Conservation (phyloP, 1,140 invertebrate genomes). For the Agrypnia vestita region DNA sequence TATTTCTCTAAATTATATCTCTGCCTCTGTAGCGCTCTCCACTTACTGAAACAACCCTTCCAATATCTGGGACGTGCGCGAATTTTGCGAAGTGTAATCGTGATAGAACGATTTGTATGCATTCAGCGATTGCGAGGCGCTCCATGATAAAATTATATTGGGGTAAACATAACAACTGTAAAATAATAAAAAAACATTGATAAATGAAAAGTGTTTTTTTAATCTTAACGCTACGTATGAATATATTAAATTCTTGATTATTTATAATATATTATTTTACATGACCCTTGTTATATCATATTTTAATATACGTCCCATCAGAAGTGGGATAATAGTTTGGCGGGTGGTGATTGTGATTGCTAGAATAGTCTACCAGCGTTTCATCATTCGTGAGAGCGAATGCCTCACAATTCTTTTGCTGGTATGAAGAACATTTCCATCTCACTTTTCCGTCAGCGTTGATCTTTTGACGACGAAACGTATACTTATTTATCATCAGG, state of each 20-base stretch:
- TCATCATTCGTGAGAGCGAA: neutral
- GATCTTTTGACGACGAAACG: neutral
- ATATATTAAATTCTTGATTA: neutral
- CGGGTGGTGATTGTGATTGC: neutral
- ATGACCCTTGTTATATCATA: too few species aligned
- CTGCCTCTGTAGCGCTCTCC: too few species aligned
- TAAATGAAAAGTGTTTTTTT: neutral
- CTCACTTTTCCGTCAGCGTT: neutral
- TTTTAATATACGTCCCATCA: conserved; percentile 12
- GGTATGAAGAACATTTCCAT: conserved; percentile 38
- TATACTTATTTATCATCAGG: conserved; percentile 45
- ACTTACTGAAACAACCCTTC: too few species aligned
- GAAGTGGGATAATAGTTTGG: conserved; percentile 4
- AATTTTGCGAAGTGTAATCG: too few species aligned
- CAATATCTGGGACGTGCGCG: too few species aligned
- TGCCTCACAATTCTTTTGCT: conserved; percentile 7
- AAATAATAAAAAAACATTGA: neutral
- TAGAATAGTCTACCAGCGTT: neutral
- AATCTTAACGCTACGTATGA: neutral
- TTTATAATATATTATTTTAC: neutral
- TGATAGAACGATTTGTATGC: too few species aligned
- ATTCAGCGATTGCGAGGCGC: too few species aligned
- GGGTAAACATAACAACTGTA: too few species aligned
- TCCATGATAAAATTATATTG: too few species aligned
- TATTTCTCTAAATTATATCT: too few species aligned